Evolutionary conservation across 2,113 vertebrate species (phyloP).

Genomic region (Chitala chitala): DNA sequence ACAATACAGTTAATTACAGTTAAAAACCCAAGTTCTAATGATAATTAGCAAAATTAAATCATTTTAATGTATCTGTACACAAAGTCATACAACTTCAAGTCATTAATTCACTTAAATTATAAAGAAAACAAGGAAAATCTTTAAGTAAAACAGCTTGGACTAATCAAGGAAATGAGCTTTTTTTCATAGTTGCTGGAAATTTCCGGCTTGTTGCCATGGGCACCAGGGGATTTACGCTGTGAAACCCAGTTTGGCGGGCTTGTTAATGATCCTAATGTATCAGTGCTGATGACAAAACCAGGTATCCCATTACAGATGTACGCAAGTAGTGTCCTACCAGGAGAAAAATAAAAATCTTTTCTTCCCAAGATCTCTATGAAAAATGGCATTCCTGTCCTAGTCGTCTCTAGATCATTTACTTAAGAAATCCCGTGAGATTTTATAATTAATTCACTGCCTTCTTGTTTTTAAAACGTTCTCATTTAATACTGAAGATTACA

Average conservation of each 20-base stretch:
- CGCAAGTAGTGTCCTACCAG: constrained; percentile 15
- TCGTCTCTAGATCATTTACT: no score
- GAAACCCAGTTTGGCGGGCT: constrained; percentile 43
- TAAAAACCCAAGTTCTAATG: no score
- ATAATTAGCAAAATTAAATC: no score
- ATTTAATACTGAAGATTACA: no score
- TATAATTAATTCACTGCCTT: no score
- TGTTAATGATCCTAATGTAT: constrained; percentile 39
- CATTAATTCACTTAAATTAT: constrained; percentile 24
- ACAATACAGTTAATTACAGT: no score
- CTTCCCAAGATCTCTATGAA: no score
- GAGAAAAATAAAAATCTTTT: constrained; percentile 20
- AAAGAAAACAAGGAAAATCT: constrained; percentile 19
- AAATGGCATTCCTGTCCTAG: no score
- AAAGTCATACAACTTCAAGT: neutral
- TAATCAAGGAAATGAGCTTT: constrained; percentile 27
- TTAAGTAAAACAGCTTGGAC: constrained; percentile 30
- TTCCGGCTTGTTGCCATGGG: constrained; percentile 27
- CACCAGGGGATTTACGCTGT: constrained; percentile 32
- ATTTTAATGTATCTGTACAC: no score
- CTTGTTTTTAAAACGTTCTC: no score
- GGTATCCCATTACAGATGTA: constrained; percentile 23
- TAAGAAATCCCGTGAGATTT: no score
- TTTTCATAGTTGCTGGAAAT: constrained; percentile 37
- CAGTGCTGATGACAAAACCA: constrained; percentile 28